Conservation (phyloP, 2,797 vertebrate genomes). For the Sebastes taczanowskii region DNA sequence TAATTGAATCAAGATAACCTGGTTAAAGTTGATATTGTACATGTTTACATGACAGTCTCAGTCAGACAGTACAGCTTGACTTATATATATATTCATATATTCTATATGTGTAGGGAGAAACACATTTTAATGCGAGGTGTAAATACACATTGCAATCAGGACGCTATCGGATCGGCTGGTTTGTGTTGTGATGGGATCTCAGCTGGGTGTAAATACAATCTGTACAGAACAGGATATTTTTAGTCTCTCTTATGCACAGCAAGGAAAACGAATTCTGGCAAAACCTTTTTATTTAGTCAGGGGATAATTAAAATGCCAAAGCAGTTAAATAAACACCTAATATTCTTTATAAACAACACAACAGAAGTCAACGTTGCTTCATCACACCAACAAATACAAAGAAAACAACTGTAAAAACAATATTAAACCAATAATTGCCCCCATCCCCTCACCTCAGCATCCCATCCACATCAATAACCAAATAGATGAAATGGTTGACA, state of each 20-base stretch:
- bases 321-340: neutral
- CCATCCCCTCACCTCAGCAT: no score
- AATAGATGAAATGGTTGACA: no score
- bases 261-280: neutral
- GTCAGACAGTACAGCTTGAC: neutral
- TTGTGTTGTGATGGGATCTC: neutral
- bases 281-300: neutral
- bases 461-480: no score
- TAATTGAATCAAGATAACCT: neutral
- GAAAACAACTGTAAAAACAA: neutral
- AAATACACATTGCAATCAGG: no score
- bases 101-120: neutral
- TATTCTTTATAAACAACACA: neutral
- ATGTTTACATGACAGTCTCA: neutral
- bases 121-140: neutral
- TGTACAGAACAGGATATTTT: neutral
- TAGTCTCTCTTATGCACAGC: rapidly evolving
- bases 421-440: neutral
- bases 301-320: no score
- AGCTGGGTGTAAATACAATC: neutral
- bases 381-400: neutral
- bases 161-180: no score
- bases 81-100: neutral
- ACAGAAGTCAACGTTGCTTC: neutral
- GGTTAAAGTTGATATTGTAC: neutral